A percentile compares a stretch with the other conserved stretches of the same genome.
These are phyloP conservation scores for Eretmocerus hayati DNA, from an alignment of 2,888 invertebrate species.

Conservation along the genomic window DNA sequence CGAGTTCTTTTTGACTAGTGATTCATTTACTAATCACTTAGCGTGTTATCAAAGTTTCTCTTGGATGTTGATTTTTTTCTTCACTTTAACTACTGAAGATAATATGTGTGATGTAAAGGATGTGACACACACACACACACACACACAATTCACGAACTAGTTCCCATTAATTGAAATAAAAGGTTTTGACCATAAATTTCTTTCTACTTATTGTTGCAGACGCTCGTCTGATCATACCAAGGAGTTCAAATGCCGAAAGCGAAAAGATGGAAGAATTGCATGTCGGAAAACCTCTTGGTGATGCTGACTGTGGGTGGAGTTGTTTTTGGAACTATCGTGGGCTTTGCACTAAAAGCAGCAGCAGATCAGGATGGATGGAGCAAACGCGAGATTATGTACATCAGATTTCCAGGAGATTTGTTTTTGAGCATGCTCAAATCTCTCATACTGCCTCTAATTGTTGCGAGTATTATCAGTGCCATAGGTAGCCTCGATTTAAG, in stretches of 20 bases:
- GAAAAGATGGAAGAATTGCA: slow-evolving; percentile 35
- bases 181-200: too few relatives aligned
- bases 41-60: too few relatives aligned
- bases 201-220: too few relatives aligned
- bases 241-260: slow-evolving; percentile 28
- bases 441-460: slow-evolving; percentile 65
- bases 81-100: too few relatives aligned
- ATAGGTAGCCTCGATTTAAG: slow-evolving; percentile 63
- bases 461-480: slow-evolving; percentile 62
- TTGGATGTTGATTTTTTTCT: too few relatives aligned
- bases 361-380: slow-evolving; percentile 43
- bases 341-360: slow-evolving; percentile 47
- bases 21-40: too few relatives aligned
- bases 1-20: too few relatives aligned
- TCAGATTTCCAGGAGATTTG: slow-evolving; percentile 63
- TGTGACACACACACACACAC: too few relatives aligned
- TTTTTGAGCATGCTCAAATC: slow-evolving; percentile 69
- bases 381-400: slow-evolving; percentile 59
- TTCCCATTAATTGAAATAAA: too few relatives aligned
- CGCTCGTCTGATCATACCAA: too few relatives aligned
- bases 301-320: slow-evolving; percentile 55
- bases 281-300: slow-evolving; percentile 50
- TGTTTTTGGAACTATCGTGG: slow-evolving; percentile 51
- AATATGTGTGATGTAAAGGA: too few relatives aligned
- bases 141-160: too few relatives aligned